These are phyloP conservation scores for Heliothis subflexa DNA, from an alignment of 1,140 invertebrate genomes.

Conservation along the genomic window DNA sequence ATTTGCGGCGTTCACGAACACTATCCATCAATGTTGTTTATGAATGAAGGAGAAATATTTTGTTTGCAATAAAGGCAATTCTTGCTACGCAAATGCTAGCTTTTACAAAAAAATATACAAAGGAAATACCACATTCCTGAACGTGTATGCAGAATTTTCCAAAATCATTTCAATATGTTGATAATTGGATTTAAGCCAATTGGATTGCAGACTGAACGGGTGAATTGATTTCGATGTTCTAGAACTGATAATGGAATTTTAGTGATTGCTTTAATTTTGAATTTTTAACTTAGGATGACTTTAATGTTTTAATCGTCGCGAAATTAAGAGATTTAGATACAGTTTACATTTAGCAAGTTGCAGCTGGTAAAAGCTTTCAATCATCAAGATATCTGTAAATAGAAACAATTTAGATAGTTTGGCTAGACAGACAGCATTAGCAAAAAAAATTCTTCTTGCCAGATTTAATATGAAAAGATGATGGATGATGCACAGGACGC, in stretches of 20 bases:
- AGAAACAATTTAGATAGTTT: too few relatives aligned
- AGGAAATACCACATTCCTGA: slow-evolving; percentile 21
- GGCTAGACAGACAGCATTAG: too few relatives aligned
- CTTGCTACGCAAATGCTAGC: slow-evolving; percentile 17
- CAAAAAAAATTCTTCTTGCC: too few relatives aligned
- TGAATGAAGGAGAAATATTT: slow-evolving; percentile 35
- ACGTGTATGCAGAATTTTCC: slow-evolving; percentile 2
- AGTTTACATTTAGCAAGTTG: neutral
- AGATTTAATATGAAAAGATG: too few relatives aligned
- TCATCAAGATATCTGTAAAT: too few relatives aligned
- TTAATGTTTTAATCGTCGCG: slow-evolving; percentile 13
- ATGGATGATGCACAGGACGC: too few relatives aligned
- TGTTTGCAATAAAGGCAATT: slow-evolving; percentile 41
- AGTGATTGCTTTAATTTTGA: slow-evolving; percentile 9
- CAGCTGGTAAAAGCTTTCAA: neutral
- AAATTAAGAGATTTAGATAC: neutral
- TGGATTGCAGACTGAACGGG: slow-evolving; percentile 2
- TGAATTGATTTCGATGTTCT: slow-evolving; percentile 38
- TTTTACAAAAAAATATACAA: slow-evolving; percentile 36
- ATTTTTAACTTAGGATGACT: neutral
- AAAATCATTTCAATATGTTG: slow-evolving; percentile 33
- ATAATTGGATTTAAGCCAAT: slow-evolving; percentile 34
- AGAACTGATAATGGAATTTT: slow-evolving; percentile 21
- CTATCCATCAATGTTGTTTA: slow-evolving; percentile 37
- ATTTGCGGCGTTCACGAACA: slow-evolving; percentile 13